Conservation (phyloP, 2,797 vertebrate species). For the Protonibea diacanthus region DNA sequence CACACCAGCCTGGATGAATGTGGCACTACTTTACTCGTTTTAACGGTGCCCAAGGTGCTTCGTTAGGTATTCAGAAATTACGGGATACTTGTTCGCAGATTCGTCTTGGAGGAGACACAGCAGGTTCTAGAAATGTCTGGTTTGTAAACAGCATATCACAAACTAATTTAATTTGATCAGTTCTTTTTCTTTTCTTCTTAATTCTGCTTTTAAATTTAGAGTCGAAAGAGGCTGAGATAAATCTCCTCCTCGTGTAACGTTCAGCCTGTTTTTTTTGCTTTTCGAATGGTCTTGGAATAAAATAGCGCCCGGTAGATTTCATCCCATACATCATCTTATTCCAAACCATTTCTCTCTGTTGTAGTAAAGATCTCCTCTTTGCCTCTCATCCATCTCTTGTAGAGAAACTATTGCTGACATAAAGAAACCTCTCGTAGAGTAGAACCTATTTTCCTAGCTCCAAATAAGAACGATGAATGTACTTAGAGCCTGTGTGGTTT, state of each 20-base stretch:
- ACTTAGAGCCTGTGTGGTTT: slow-evolving; percentile 67
- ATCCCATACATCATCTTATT: slow-evolving; percentile 16
- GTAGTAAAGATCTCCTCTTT: slow-evolving; percentile 28
- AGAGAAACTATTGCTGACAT: slow-evolving; percentile 60
- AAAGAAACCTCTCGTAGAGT: slow-evolving; percentile 66
- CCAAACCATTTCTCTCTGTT: slow-evolving; percentile 37
- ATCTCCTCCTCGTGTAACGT: slow-evolving; percentile 27
- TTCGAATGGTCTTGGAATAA: slow-evolving; percentile 32
- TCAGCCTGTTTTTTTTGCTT: slow-evolving; percentile 33
- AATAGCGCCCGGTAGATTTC: not conserved
- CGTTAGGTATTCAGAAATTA: slow-evolving; percentile 8
- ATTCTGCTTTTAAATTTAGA: not conserved
- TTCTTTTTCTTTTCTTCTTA: not conserved
- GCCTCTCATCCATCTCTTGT: slow-evolving; percentile 59
- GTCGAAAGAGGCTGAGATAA: slow-evolving; percentile 24
- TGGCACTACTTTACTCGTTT: slow-evolving; percentile 34
- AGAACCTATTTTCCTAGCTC: slow-evolving; percentile 71
- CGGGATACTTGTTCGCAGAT: not conserved
- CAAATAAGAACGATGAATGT: slow-evolving; percentile 77
- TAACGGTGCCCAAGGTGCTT: slow-evolving; percentile 27
- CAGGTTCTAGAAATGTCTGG: slow-evolving; percentile 19
- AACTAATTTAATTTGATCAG: slow-evolving; percentile 36
- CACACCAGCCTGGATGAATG: slow-evolving; percentile 54
- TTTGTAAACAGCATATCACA: slow-evolving; percentile 61
- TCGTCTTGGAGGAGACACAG: slow-evolving; percentile 3